Evolutionary conservation across 1,140 invertebrate genomes (phyloP), one percentile per base, ranked within the genome.

Genomic region (Spodoptera litura): DNA sequence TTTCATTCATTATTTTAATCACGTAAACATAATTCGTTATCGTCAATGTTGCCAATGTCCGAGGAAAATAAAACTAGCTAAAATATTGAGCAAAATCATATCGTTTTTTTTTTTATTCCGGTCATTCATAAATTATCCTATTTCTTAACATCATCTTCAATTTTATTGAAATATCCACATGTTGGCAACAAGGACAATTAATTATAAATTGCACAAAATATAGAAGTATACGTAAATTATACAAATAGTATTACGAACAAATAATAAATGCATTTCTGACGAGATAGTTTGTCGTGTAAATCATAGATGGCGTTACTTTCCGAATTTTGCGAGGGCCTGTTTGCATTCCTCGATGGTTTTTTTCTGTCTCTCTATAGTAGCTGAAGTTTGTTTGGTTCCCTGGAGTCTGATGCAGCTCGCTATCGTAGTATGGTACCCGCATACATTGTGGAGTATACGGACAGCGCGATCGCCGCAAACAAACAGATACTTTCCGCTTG

Each of bases 381-480:
- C 96, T 0, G 97, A 96, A 3, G 96, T 96, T 79, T 96, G 96
- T 55, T 95, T 95, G 72, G 96, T 95, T 64, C 95, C 95, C 9
- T 97, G 89, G 84, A 97, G 96, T 20, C 96, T 93, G 82, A 95
- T 95, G 6, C 97, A 95, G 35, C 96, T 96, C 49, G 94, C 93
- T 61, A 98, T 96, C 1, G 95, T 96, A 12, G 96, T 96, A 80
- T 95, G 94, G 85, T 97, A 97, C 6, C 97, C 98, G 77, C 97
- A 96, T 10, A 98, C 95, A 86, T 99, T 98, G 85, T 97, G 96
- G 82, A 98, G 97, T 20, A 99, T 96, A 62, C 97, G 95, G 13
- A 98, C 96, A 56, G 96, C 96, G 75, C 96, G 96, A 85, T 98
- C 97, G 12, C 97, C 97, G 68, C 96, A 95, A 2, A 96, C 96